Evolutionary conservation across 2,888 invertebrate species (phyloP).

Genomic region (Himalopsyche japonica): DNA sequence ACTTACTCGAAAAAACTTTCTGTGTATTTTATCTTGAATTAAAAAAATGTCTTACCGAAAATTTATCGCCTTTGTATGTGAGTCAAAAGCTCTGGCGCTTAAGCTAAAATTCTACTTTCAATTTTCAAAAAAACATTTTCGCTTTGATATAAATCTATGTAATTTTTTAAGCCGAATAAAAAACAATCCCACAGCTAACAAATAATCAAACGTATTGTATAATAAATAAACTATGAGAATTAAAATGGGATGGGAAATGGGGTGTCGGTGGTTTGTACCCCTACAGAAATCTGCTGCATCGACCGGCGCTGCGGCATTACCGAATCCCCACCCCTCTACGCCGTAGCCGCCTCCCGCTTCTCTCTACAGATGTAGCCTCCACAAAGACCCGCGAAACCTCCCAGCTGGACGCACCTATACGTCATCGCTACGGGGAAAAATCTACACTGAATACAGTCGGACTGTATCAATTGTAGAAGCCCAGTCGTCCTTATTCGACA

Average conservation of each 20-base stretch:
- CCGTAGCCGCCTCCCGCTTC: background rate
- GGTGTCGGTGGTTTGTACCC: background rate
- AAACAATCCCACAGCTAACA: background rate
- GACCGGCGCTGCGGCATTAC: constrained; percentile 21
- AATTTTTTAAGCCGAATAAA: background rate
- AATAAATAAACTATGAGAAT: background rate
- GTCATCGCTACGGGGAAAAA: background rate
- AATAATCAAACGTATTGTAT: background rate
- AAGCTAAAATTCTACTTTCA: background rate
- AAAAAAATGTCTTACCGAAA: too few relatives aligned
- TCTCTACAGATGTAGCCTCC: background rate
- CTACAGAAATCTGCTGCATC: constrained; percentile 14
- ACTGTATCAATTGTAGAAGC: background rate
- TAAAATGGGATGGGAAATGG: background rate
- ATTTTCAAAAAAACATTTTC: background rate
- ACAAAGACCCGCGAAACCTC: background rate
- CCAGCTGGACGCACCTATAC: background rate
- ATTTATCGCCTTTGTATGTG: background rate
- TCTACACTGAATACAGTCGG: background rate
- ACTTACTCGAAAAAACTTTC: too few relatives aligned
- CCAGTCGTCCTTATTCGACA: background rate
- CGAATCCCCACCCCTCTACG: background rate
- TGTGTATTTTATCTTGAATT: too few relatives aligned
- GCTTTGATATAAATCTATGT: background rate
- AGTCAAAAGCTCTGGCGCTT: background rate